Evolutionary conservation across 2,113 vertebrate genomes (phyloP).

Genomic region (Danio rerio): GRCz12tu NC_133176.1:48752001-48752500

Average conservation of each 20-base stretch:
- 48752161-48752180: slow-evolving; percentile 1
- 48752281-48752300: neutral
- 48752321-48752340: slow-evolving; percentile 7
- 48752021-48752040: neutral
- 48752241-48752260: slow-evolving; percentile 13
- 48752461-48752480: neutral
- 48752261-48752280: neutral
- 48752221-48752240: slow-evolving; percentile 15
- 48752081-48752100: neutral
- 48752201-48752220: neutral
- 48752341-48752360: neutral
- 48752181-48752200: neutral
- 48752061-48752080: neutral
- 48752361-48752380: slow-evolving; percentile 3
- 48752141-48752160: neutral
- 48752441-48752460: slow-evolving; percentile 17
- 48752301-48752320: slow-evolving; percentile 6
- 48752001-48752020: no score
- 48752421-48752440: slow-evolving; percentile 2
- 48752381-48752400: neutral
- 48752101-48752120: neutral
- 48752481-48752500: slow-evolving; percentile 9
- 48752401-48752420: neutral
- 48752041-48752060: neutral
- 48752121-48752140: neutral